Base-by-base conservation (phyloP, 1,140 invertebrate genomes). In the Hycleus cichorii region DNA sequence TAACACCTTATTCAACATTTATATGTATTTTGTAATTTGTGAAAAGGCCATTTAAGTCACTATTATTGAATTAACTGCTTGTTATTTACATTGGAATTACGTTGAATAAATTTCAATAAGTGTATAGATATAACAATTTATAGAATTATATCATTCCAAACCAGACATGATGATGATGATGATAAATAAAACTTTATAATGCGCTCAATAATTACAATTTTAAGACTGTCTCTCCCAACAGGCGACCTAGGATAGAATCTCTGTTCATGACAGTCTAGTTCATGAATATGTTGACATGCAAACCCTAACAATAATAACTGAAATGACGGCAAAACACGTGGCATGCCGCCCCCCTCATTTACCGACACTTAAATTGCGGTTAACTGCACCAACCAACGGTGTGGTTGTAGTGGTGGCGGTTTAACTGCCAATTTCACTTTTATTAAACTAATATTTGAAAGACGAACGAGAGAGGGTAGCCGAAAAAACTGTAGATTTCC, bases 201-300 rank as follows among this genome's bases (percentile, higher is more conserved):
- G 39, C 39, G 8, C 1, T 40, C 39, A 9, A 40, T 18, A 18
- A 18, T 18, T 18, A 18, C 18, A 18, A 18, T 18, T 18, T 18
- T 18, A 18, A 18, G 18, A n/a, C n/a, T 40, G 39, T 7, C 42
- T 11, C 4, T 5, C 42, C n/a, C n/a, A 5, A n/a, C n/a, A 44
- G 42, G 42, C 42, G 18, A 3, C 42, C n/a, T 52, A 52, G 25
- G 26, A 10, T 6, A 8, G 24, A 32, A 57, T 50, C 49, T 51
- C 32, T 43, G 43, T 40, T 58, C 51, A 50, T 51, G 50, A 47
- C 50, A 45, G 49, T 42, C 49, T 52, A 59, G 18, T 46, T 59
- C 58, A 60, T 60, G 58, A 60, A 60, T 60, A 60, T 39, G 51
- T 60, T 55, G 58, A 60, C 52, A 60, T 44, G 48, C 39, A 43